Percentiles rank a stretch among this genome's conserved stretches.
These are phyloP conservation scores for Aspidoscelis tigris DNA, from an alignment of 2,113 vertebrate species.

Conservation along the genomic window DNA sequence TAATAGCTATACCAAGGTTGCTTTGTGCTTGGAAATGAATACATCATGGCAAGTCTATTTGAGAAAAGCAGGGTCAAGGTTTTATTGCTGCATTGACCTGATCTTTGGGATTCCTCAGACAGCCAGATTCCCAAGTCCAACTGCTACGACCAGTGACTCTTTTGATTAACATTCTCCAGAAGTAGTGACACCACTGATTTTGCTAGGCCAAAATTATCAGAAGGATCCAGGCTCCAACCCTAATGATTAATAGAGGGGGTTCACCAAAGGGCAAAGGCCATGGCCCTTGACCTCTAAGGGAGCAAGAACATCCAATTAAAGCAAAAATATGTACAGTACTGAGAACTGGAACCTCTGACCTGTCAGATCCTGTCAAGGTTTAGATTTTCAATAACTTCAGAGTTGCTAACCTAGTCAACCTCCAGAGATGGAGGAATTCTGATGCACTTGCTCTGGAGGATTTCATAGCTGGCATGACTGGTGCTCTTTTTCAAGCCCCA, in stretches of 20 bases:
- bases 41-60: not conserved
- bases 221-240: not conserved
- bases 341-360: not conserved
- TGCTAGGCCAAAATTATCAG: not conserved
- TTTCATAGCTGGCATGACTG: too few relatives aligned
- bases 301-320: not conserved
- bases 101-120: not conserved
- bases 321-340: not conserved
- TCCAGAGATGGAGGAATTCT: too few relatives aligned
- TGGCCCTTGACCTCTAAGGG: not conserved
- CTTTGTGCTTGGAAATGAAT: not conserved
- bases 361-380: too few relatives aligned
- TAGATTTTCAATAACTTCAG: too few relatives aligned
- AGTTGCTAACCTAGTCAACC: too few relatives aligned
- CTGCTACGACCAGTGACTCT: not conserved
- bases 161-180: not conserved
- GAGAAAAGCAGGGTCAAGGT: not conserved
- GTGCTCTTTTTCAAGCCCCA: too few relatives aligned
- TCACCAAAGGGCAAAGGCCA: not conserved
- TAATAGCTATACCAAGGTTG: not conserved
- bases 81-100: not conserved
- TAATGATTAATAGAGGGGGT: constrained; percentile 5
- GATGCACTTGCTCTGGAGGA: too few relatives aligned
- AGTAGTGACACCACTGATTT: not conserved
- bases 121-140: not conserved